Percentiles rank a stretch among this genome's conserved stretches.
Evolutionary conservation across 1,140 invertebrate genomes (phyloP).

Genomic region (Macrobrachium nipponense): DNA sequence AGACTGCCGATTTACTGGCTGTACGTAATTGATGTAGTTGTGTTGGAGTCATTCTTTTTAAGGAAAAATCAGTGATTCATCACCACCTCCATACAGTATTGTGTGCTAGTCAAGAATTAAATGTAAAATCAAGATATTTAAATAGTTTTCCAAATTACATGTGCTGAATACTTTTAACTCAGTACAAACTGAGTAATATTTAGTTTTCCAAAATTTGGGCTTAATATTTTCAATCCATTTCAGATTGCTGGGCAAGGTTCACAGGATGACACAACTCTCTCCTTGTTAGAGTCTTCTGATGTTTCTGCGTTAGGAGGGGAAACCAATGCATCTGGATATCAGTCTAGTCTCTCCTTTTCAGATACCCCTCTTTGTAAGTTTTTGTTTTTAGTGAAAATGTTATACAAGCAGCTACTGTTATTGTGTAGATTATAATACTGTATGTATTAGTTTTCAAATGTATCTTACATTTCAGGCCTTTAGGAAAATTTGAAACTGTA

Average conservation of each 20-base stretch:
- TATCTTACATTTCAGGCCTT: too few species aligned
- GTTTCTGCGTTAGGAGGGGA: conserved; percentile 19
- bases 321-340: background rate
- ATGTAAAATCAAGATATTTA: background rate
- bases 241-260: conserved; percentile 28
- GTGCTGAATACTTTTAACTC: background rate
- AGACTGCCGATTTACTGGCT: conserved; percentile 34
- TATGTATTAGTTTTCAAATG: too few species aligned
- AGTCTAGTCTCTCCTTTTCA: conserved; percentile 2
- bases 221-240: background rate
- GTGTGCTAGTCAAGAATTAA: background rate
- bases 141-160: background rate
- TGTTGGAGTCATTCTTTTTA: background rate
- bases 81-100: too few species aligned
- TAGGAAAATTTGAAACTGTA: too few species aligned
- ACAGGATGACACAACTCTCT: background rate
- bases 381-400: too few species aligned
- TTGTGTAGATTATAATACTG: too few species aligned
- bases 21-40: background rate
- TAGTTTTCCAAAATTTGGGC: background rate
- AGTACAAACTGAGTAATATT: background rate
- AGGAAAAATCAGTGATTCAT: too few species aligned
- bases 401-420: too few species aligned
- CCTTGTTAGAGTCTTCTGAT: conserved; percentile 11
- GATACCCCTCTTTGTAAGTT: conserved; percentile 27